Conservation (phyloP, 2,888 invertebrate species). For the Andrena praecox region DNA sequence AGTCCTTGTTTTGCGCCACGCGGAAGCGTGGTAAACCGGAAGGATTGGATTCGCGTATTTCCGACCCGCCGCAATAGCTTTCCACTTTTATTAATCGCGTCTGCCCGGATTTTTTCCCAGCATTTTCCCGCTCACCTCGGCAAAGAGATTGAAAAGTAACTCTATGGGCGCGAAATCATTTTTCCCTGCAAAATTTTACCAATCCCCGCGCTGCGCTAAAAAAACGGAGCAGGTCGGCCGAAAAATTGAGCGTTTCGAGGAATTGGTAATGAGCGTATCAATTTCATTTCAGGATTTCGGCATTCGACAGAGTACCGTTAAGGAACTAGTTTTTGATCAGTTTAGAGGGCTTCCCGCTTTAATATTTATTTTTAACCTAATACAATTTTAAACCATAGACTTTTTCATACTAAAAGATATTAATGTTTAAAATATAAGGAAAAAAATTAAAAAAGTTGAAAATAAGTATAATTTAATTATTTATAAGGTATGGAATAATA, state of each 20-base stretch:
- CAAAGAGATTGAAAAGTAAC: constrained; percentile 44
- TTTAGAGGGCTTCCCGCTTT: too few species aligned
- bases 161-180: not conserved
- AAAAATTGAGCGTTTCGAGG: not conserved
- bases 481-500: too few species aligned
- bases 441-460: too few species aligned
- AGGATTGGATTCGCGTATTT: constrained; percentile 58
- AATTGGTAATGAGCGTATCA: not conserved
- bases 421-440: too few species aligned
- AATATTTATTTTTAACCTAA: too few species aligned
- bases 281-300: too few species aligned
- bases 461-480: too few species aligned
- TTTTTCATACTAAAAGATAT: too few species aligned
- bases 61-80: constrained; percentile 48
- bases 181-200: not conserved
- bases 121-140: constrained; percentile 31
- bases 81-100: constrained; percentile 58
- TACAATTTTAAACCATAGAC: too few species aligned
- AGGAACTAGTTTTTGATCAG: too few species aligned
- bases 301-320: too few species aligned
- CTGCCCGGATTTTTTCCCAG: constrained; percentile 6
- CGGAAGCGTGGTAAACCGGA: constrained; percentile 63
- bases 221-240: not conserved
- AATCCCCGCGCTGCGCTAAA: not conserved
- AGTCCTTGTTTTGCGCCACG: constrained; percentile 60